These are phyloP conservation scores for Dysdera silvatica DNA, from an alignment of 1,140 invertebrate genomes.

Conservation along the genomic window DNA sequence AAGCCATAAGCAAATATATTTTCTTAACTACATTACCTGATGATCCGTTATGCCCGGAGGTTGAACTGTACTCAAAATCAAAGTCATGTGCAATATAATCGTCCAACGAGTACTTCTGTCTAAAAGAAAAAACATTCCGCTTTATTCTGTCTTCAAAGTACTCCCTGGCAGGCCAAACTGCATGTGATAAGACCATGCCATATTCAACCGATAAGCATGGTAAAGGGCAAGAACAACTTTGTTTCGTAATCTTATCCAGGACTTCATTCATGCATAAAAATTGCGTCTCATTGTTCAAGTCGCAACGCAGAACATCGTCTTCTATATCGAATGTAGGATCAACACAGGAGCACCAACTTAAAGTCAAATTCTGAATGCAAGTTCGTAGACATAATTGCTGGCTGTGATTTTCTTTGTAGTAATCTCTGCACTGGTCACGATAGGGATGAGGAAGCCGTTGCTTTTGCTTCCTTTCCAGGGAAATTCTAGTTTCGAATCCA, in stretches of 20 bases:
- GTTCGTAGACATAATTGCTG: not conserved
- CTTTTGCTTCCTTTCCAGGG: constrained; percentile 21
- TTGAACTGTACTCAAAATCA: too few relatives aligned
- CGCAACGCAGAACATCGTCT: not conserved
- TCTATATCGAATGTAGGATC: not conserved
- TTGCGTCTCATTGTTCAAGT: not conserved
- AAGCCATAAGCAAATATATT: too few relatives aligned
- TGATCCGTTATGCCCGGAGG: too few relatives aligned
- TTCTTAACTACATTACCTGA: too few relatives aligned
- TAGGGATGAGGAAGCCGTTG: not conserved
- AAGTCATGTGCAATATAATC: too few relatives aligned
- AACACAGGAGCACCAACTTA: not conserved
- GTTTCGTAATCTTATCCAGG: not conserved
- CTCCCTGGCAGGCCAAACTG: not conserved
- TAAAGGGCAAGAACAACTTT: not conserved
- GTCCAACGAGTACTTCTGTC: too few relatives aligned
- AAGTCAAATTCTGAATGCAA: not conserved
- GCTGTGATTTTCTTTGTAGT: not conserved
- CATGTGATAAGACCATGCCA: not conserved
- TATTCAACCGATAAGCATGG: not conserved
- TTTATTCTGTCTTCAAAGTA: too few relatives aligned
- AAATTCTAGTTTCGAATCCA: constrained; percentile 39
- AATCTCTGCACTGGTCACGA: not conserved
- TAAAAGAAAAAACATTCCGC: too few relatives aligned
- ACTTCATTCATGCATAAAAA: not conserved